Evolutionary conservation across 1,140 invertebrate species (phyloP).

Genomic region (Chelonus insularis): DNA sequence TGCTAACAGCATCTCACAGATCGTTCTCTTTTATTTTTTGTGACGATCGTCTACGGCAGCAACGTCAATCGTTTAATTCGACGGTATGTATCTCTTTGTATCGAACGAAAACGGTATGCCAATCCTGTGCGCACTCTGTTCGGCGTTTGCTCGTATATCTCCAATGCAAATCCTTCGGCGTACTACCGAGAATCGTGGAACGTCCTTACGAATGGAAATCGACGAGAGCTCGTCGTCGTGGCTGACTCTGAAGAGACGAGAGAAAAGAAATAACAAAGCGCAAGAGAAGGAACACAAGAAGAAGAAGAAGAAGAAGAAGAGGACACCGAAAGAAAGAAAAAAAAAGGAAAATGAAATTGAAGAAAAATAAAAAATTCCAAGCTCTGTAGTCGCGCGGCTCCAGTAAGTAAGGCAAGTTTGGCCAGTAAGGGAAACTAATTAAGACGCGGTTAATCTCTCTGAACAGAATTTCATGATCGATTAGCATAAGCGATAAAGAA

Average conservation of each 20-base stretch:
- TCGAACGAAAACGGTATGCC: slow-evolving; percentile 15
- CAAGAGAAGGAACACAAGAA: no score
- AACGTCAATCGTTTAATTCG: slow-evolving; percentile 23
- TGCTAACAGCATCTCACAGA: background rate
- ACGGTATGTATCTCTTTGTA: background rate
- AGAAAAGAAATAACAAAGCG: slow-evolving; percentile 1
- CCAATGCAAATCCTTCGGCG: slow-evolving; percentile 32
- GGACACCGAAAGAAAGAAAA: slow-evolving; percentile 25
- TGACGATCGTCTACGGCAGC: background rate
- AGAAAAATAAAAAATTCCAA: background rate
- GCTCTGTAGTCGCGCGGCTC: background rate
- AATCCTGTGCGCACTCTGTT: background rate
- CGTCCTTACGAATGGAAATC: slow-evolving; percentile 35
- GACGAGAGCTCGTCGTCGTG: slow-evolving; percentile 15
- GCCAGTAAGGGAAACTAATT: slow-evolving; percentile 48
- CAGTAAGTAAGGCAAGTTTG: slow-evolving; percentile 7
- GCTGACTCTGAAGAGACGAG: slow-evolving; percentile 11
- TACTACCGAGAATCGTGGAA: slow-evolving; percentile 35
- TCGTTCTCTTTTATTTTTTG: slow-evolving; percentile 10
- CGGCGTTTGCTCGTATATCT: slow-evolving; percentile 20
- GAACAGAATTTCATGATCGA: slow-evolving; percentile 48
- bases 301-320: slow-evolving; percentile 7
- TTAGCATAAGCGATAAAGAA: slow-evolving; percentile 47
- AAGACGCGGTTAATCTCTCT: slow-evolving; percentile 50
- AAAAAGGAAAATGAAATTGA: background rate